Conservation (phyloP, 2,113 vertebrate species). For the Empidonax alnorum region DNA sequence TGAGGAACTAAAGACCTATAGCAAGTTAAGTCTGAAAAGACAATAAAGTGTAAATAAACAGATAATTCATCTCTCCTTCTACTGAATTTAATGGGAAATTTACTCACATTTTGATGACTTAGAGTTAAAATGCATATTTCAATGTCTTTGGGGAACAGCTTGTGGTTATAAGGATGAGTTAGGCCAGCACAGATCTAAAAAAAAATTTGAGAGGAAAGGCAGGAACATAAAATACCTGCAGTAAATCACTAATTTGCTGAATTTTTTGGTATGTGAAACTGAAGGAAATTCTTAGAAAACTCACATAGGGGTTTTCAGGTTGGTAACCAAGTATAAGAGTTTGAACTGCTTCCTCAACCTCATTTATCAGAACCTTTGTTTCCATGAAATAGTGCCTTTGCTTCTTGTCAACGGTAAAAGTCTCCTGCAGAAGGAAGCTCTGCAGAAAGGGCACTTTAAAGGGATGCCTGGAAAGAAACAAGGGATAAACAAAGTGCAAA, state of each 20-base stretch:
- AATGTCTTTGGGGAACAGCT: conserved; percentile 75
- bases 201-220: not conserved
- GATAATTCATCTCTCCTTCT: not conserved
- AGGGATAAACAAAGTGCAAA: not conserved
- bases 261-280: not conserved
- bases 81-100: not conserved
- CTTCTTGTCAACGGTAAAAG: conserved; percentile 78
- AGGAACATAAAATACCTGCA: not conserved
- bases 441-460: conserved; percentile 75
- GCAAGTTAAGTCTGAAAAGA: not conserved
- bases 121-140: conserved; percentile 79
- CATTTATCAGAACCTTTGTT: conserved; percentile 78
- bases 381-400: conserved; percentile 81
- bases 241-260: not conserved
- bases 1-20: not conserved
- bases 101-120: conserved; percentile 71
- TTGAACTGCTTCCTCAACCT: conserved; percentile 76
- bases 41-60: not conserved
- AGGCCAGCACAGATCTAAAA: conserved; percentile 82
- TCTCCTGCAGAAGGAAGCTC: conserved; percentile 81
- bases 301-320: conserved; percentile 79
- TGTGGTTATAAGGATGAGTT: conserved; percentile 77
- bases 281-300: conserved; percentile 38
- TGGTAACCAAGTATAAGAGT: conserved; percentile 80
- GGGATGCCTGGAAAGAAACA: conserved; percentile 77